Evolutionary conservation across 2,113 vertebrate genomes (phyloP).

Genomic region (Seriola quinqueradiata): DNA sequence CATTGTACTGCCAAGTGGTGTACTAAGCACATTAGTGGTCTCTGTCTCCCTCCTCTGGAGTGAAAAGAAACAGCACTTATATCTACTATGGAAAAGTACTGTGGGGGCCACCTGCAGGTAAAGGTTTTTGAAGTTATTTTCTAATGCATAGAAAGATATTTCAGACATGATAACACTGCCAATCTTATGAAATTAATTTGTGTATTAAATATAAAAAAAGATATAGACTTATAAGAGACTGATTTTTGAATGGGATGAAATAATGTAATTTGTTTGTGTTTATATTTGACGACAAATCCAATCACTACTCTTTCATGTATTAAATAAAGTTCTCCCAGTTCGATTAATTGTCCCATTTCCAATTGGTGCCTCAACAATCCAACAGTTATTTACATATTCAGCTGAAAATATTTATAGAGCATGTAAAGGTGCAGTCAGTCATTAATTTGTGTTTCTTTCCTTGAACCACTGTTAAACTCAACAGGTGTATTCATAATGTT

Average conservation of each 20-base stretch:
- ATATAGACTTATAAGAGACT: neutral
- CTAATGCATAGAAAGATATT: too few relatives aligned
- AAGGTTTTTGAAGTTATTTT: neutral
- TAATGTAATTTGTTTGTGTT: neutral
- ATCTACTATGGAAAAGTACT: too few relatives aligned
- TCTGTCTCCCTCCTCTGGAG: slow-evolving; percentile 42
- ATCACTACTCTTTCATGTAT: neutral
- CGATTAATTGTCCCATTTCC: neutral
- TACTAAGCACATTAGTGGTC: neutral
- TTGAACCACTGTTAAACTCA: neutral
- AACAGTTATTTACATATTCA: neutral
- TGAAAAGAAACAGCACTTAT: neutral
- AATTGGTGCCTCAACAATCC: neutral
- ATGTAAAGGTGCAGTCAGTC: neutral
- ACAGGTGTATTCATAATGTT: neutral
- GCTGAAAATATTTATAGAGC: neutral
- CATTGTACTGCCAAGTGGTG: too few relatives aligned
- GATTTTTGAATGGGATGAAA: neutral
- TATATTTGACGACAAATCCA: neutral
- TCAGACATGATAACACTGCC: neutral
- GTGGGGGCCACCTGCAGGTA: too few relatives aligned
- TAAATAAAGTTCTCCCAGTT: neutral
- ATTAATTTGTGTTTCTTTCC: neutral
- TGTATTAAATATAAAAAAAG: neutral
- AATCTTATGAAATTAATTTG: neutral